These are phyloP conservation scores for Rhopalosiphum padi DNA, from an alignment of 1,140 invertebrate species.

Conservation along the genomic window DNA sequence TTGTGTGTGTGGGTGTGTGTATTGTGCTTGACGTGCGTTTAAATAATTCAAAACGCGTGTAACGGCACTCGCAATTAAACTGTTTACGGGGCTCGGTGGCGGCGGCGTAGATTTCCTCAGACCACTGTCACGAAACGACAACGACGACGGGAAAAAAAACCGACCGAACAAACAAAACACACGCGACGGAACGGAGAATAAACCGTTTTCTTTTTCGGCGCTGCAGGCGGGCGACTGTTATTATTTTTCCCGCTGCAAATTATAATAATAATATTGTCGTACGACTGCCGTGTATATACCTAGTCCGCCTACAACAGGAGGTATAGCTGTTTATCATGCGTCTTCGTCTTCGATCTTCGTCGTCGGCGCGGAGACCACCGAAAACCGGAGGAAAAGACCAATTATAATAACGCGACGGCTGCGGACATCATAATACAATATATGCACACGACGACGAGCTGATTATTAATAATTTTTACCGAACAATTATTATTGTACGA, in stretches of 20 bases:
- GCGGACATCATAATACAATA: not conserved
- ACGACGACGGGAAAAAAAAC: no score
- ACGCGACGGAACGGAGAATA: no score
- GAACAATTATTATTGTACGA: not conserved
- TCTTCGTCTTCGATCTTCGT: no score
- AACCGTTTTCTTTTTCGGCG: no score
- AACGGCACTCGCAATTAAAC: constrained; percentile 4
- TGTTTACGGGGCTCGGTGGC: not conserved
- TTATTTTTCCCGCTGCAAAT: not conserved
- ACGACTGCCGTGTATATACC: no score
- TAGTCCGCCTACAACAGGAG: no score
- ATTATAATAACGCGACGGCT: not conserved
- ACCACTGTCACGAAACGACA: not conserved
- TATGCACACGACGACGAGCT: not conserved
- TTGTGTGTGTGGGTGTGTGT: not conserved
- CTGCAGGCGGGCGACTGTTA: not conserved
- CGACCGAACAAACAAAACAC: no score
- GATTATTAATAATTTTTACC: not conserved
- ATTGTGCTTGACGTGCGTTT: not conserved
- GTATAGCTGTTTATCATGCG: no score
- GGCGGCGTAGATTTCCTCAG: not conserved
- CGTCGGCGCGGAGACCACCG: no score
- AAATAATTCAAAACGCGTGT: not conserved
- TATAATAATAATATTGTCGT: not conserved
- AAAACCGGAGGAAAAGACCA: no score